Base-by-base conservation (phyloP, 2,113 vertebrate species). In the Mionectes macconnelli region DNA sequence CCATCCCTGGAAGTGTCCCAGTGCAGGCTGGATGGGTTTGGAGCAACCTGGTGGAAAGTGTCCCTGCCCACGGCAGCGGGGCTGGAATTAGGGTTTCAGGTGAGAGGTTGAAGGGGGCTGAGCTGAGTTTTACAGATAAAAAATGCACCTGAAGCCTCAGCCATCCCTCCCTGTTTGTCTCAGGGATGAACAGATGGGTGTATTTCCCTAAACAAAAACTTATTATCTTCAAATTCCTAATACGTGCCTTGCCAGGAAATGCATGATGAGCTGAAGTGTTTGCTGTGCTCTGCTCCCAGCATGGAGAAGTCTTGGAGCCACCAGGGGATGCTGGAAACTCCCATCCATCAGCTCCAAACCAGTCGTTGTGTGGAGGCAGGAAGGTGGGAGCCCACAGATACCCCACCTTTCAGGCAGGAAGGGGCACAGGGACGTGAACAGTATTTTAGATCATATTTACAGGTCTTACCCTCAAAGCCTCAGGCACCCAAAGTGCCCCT, bases 341-440 rank as follows among this genome's bases (percentile, higher is more conserved):
- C 1, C 3, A 6, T 6, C 52, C 6, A 0, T 4, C 53, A 60
- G 14, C 57, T 64, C 81, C 42, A 6, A 47, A 40, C 6, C 39
- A 18, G 33, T 55, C 5, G 0, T 4, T 3, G 30, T 44, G 63
- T 44, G 63, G 63, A 16, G 17, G 28, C 62, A 64, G 62, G 62
- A 22, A 31, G 13, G 3, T 0, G 2, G 21, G 40, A n/a, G 22
- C 8, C 37, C 8, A 28, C 42, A 20, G 33, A 28, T 19, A 3
- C 18, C 18, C 30, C 37, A 8, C 59, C 18, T 21, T 20, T 13
- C 39, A 30, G 27, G 18, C 49, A 3, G 49, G 31, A 49, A 6
- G 35, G 31, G 42, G 39, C 14, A 42, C 40, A 66, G 63, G 63
- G 8, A 17, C 21, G 45, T 22, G 42, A 10, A 24, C 21, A 33